Evolutionary conservation across 2,888 invertebrate species (phyloP), one percentile per base, ranked within the genome.

Genomic region (Serrognathus titanus): DNA sequence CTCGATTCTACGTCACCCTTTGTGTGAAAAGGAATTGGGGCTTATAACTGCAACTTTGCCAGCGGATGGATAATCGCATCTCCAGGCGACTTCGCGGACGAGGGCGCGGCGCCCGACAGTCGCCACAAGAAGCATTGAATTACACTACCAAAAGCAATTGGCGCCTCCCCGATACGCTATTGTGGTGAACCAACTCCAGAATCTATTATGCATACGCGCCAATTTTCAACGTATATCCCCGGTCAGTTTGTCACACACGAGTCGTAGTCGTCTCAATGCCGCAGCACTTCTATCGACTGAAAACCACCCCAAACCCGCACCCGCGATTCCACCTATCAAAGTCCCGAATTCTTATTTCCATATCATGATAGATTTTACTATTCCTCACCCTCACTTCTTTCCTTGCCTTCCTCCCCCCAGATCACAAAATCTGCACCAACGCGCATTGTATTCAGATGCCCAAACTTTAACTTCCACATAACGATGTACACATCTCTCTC

Each of bases 301-400:
- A 35, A 49, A 49, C 49, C 36, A 38, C 49, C 49, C 45, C 45
- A 20, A 16, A 24, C 24, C 24, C 20, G 45, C 45, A 16, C 36
- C 20, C 37, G 38, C 56, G 51, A 66, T 64, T 59, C 46, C 62
- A 63, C 67, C 71, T 69, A 71, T 72, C 70, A 70, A 71, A 71
- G 67, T 66, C 69, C 69, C 67, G 67, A 70, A 68, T 71, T 72
- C 72, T 69, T 72, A 74, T 74, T 74, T 73, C 72, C 74, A 74
- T 74, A 74, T 72, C 72, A 68, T 73, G 71, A 74, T 74, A 71
- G 72, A 74, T 73, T 72, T 66, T 64, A 67, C 65, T 64, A 67
- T 64, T 66, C 64, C 65, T 63, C 63, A 59, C 58, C 60, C 39
- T 16, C 12, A 16, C 11, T 16, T 10, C 43, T 10, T 43, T 20